Evolutionary conservation across 1,140 invertebrate species (phyloP).

Genomic region (Choristoneura fumiferana): DNA sequence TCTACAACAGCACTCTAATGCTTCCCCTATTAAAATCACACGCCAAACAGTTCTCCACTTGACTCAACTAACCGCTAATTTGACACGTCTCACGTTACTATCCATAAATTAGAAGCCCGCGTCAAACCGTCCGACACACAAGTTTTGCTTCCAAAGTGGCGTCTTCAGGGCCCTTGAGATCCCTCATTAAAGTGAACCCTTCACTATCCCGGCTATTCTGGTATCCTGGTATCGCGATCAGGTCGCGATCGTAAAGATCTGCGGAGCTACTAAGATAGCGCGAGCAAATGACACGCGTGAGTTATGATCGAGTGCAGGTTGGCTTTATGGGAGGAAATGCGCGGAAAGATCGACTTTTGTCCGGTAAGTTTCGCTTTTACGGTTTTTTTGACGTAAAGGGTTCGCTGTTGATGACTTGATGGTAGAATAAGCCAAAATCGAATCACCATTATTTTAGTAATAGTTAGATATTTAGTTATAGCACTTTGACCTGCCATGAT

Average conservation of each 20-base stretch:
- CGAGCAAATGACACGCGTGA: neutral
- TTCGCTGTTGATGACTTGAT: neutral
- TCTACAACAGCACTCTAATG: no score
- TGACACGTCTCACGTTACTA: neutral
- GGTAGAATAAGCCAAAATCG: no score
- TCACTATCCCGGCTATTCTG: neutral
- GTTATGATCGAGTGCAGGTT: conserved; percentile 17
- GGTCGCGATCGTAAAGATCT: conserved; percentile 9
- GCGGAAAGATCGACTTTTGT: conserved; percentile 8
- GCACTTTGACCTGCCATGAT: no score
- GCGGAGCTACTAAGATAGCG: conserved; percentile 12
- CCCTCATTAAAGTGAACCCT: conserved; percentile 11
- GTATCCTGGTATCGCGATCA: conserved; percentile 1
- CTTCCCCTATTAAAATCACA: no score
- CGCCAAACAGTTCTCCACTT: neutral
- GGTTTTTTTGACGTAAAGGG: neutral
- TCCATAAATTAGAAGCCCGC: neutral
- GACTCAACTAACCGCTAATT: no score
- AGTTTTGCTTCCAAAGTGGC: conserved; percentile 7
- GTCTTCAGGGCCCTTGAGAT: neutral
- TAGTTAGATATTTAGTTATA: no score
- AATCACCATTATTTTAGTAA: no score
- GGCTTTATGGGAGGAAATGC: conserved; percentile 4
- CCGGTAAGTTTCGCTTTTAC: neutral
- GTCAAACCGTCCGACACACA: neutral